Conservation (phyloP, 2,113 vertebrate genomes). For the Ictalurus punctatus region DNA sequence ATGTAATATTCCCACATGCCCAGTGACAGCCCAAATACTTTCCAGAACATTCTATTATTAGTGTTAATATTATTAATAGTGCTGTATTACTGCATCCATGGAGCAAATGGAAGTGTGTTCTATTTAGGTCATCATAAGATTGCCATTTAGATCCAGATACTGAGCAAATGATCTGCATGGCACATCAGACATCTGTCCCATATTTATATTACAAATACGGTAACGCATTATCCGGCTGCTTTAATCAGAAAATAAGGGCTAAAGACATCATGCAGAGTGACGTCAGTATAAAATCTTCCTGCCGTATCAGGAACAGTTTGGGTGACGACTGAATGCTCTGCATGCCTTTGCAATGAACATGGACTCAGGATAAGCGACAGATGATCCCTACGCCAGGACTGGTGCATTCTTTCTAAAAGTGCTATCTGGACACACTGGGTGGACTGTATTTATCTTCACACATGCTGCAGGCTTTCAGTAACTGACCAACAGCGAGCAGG, state of each 20-base stretch:
- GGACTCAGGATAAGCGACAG: constrained; percentile 42
- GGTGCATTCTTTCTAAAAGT: constrained; percentile 47
- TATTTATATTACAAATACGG: neutral
- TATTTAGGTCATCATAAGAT: neutral
- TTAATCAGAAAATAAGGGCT: neutral
- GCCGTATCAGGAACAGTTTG: constrained; percentile 30
- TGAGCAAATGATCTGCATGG: neutral
- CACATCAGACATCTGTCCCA: neutral
- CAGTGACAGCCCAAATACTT: neutral
- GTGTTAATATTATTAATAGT: neutral
- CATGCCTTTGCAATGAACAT: constrained; percentile 51
- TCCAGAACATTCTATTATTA: neutral
- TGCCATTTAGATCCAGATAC: neutral
- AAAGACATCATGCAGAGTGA: constrained; percentile 1
- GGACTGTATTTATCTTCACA: constrained; percentile 39
- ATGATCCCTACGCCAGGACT: constrained; percentile 34
- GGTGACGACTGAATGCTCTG: constrained; percentile 24
- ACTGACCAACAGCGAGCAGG: neutral
- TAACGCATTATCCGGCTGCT: neutral
- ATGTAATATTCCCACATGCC: neutral
- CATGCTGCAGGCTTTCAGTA: constrained; percentile 14
- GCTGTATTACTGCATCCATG: neutral
- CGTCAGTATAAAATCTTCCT: constrained; percentile 3
- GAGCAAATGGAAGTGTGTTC: neutral
- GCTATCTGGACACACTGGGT: constrained; percentile 50